phyloP scores from a whole-genome alignment of 2,888 invertebrate species.

The Nymphalis c-album region DNA sequence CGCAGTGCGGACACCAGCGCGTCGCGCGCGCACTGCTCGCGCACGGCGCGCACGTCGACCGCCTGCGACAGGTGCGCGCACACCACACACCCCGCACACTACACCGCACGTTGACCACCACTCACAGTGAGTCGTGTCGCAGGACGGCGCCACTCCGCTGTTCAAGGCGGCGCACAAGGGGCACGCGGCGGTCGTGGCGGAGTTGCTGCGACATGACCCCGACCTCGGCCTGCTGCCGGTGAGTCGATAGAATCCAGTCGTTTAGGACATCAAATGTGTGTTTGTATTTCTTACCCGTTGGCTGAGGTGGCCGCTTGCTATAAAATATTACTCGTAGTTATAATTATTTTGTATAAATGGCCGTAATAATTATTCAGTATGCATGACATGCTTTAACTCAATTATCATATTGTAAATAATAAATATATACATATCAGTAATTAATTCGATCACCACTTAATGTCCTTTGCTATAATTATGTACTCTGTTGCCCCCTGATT shows the following conservation, averaged over 20 bases:
- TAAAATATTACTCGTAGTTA: no score
- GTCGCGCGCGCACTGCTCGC: constrained; percentile 89
- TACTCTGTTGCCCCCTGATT: neutral
- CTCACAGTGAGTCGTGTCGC: constrained; percentile 30
- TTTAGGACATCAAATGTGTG: neutral
- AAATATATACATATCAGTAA: no score
- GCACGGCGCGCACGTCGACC: constrained; percentile 90
- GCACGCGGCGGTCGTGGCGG: constrained; percentile 91
- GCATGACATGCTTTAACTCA: no score
- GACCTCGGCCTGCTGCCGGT: constrained; percentile 91
- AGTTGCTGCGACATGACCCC: constrained; percentile 90
- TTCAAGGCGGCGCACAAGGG: constrained; percentile 98
- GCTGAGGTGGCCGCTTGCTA: no score
- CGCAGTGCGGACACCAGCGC: constrained; percentile 96
- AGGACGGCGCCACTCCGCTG: constrained; percentile 96
- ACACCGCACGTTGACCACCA: constrained; percentile 30
- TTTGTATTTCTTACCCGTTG: neutral
- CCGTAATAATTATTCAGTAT: no score
- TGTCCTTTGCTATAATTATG: no score
- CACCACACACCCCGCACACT: constrained; percentile 83
- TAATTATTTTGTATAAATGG: no score
- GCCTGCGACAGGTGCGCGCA: constrained; percentile 89
- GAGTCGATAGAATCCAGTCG: constrained; percentile 50
- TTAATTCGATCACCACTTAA: no score
- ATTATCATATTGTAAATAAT: no score